Evolutionary conservation across 2,888 invertebrate genomes (phyloP).

Genomic region (Hymenopus coronatus): DNA sequence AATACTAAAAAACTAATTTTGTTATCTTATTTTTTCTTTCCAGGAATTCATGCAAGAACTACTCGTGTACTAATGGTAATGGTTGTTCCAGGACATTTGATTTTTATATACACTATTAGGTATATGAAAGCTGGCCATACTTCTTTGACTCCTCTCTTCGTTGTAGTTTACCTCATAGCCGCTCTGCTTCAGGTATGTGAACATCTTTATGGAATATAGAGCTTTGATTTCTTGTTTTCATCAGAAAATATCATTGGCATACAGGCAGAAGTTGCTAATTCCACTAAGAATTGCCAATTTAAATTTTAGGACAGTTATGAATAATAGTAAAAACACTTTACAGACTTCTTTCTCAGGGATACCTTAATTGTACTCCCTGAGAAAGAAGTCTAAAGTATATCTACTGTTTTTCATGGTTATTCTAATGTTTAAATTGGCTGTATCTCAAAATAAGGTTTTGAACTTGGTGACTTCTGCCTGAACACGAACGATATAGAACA

Average conservation of each 20-base stretch:
- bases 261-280: too few species aligned
- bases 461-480: too few species aligned
- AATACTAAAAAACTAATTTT: background rate
- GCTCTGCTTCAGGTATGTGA: constrained; percentile 56
- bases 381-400: too few species aligned
- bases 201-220: background rate
- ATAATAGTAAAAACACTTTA: too few species aligned
- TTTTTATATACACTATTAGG: constrained; percentile 70
- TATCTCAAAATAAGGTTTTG: too few species aligned
- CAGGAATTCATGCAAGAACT: constrained; percentile 64
- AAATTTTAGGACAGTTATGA: too few species aligned
- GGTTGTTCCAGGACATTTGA: constrained; percentile 73
- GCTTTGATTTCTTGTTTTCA: background rate
- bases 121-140: constrained; percentile 66
- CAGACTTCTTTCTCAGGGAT: too few species aligned
- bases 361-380: too few species aligned
- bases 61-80: constrained; percentile 68
- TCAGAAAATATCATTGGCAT: background rate
- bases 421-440: too few species aligned
- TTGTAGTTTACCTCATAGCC: constrained; percentile 66
- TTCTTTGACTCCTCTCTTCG: constrained; percentile 63
- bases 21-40: constrained; percentile 21
- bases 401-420: too few species aligned
- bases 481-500: too few species aligned
- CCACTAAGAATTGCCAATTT: too few species aligned